phyloP scores from a whole-genome alignment of 2,113 vertebrate species.

The Urocitellus parryii region DNA sequence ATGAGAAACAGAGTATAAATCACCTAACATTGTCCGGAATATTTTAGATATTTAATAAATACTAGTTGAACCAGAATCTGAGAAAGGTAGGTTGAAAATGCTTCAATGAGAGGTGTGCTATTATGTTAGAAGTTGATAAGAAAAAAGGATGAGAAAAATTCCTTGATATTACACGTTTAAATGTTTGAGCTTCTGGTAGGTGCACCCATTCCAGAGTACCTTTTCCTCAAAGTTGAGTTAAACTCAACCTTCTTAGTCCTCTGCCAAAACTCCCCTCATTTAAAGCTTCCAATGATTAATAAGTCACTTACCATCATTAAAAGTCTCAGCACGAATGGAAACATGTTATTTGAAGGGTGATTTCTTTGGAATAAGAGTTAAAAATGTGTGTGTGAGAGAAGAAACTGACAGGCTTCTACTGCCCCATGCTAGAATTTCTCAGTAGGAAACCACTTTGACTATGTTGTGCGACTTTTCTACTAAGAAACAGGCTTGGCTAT shows the following conservation, averaged over 20 bases:
- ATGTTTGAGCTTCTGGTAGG: not conserved
- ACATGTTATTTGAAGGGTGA: not conserved
- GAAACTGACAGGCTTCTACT: not conserved
- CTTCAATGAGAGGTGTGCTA: not conserved
- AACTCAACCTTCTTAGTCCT: not conserved
- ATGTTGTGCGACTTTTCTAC: not conserved
- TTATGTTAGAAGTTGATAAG: not conserved
- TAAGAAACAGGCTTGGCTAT: not conserved
- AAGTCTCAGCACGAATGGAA: not conserved
- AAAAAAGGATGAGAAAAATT: not conserved
- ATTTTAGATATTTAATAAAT: not conserved
- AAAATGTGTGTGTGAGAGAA: not conserved
- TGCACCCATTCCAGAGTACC: not conserved
- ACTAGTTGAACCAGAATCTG: not conserved
- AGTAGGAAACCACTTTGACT: conserved; percentile 42
- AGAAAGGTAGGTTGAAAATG: not conserved
- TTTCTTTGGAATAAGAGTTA: not conserved
- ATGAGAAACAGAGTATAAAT: not conserved
- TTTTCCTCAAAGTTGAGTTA: conserved; percentile 6
- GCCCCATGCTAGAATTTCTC: not conserved
- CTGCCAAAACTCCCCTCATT: not conserved
- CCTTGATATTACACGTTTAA: not conserved
- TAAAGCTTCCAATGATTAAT: not conserved
- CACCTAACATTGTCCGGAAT: not conserved
- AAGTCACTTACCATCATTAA: not conserved